Base-by-base conservation (phyloP, 2,113 vertebrate genomes). In the Myiozetetes cayanensis region DNA sequence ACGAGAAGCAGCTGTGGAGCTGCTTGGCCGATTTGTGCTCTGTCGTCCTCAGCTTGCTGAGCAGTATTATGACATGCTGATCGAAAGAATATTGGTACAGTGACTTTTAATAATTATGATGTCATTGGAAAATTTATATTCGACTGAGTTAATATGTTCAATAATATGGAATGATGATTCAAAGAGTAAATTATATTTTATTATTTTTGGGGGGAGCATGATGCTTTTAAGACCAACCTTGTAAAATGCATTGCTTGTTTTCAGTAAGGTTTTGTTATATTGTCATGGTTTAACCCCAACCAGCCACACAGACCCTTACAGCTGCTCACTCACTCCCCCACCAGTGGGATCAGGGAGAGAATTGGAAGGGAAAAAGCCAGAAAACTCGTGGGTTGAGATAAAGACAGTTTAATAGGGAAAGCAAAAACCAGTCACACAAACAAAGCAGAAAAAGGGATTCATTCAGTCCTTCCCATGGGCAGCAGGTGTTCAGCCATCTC, bases 21-120 rank as follows among this genome's bases (percentile, higher is more conserved):
- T 99, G 49, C 97, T 99, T 44, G 99, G 99, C 24, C 98, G 98
- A 90, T 99, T 99, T 96, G 99, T 99, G 49, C 99, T 99, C 70
- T 99, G 99, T 97, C 98, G 99, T 93, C 99, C 99, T 73, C 99
- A 99, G 97, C 99, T 99, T 94, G 99, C 99, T 39, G 99, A 99
- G 95, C 99, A 99, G 98, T 99, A 99, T 98, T 99, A 99, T 37
- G 99, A 99, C 84, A 99, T 99, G 99, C 98, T 99, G 74, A 99
- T 99, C 73, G 99, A 99, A 97, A 97, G 98, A 96, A 98, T 98
- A 97, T 95, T 98, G 98, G 98, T 98, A 97, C 23, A 62, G 77
- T 71, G 91, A 39, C 44, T 95, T 93, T 47, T 50, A 47, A 41
- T 73, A 79, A 75, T 46, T 43, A 33, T 56, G 31, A 62, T 41